Conservation (phyloP, 2,888 invertebrate genomes). For the Cylloceria caligata region DNA sequence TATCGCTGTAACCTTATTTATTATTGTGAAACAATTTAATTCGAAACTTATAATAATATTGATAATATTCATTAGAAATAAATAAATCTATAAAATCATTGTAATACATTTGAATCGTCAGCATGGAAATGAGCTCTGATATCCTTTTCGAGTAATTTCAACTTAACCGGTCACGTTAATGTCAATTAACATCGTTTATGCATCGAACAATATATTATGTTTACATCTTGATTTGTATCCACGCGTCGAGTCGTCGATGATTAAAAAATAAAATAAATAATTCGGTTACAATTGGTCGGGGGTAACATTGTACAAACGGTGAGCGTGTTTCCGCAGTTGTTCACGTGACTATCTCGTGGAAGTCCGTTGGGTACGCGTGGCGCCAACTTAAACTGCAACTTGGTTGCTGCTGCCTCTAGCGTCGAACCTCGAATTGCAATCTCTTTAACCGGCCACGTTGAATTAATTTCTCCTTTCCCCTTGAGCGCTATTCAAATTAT, state of each 20-base stretch:
- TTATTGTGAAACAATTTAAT: not conserved
- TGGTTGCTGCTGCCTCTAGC: slow-evolving; percentile 64
- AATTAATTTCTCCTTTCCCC: slow-evolving; percentile 41
- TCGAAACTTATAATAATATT: not conserved
- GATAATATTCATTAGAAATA: no score
- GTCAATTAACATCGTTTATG: not conserved
- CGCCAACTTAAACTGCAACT: slow-evolving; percentile 63
- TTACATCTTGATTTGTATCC: not conserved
- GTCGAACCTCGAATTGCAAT: slow-evolving; percentile 44
- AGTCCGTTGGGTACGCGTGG: slow-evolving; percentile 64
- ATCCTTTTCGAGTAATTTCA: slow-evolving; percentile 3
- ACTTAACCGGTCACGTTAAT: slow-evolving; percentile 51
- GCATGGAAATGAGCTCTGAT: not conserved
- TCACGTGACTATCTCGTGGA: slow-evolving; percentile 69
- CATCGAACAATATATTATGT: not conserved
- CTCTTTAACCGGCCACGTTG: slow-evolving; percentile 46
- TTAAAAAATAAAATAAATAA: slow-evolving; percentile 14
- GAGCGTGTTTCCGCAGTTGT: slow-evolving; percentile 13
- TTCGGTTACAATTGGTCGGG: slow-evolving; percentile 8
- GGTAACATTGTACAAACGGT: slow-evolving; percentile 2
- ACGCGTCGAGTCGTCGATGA: not conserved
- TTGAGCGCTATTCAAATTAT: not conserved
- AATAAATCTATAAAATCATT: no score
- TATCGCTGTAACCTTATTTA: not conserved
- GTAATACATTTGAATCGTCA: no score